Evolutionary conservation across 2,888 invertebrate genomes (phyloP).

Genomic region (Clusia tigrina): DNA sequence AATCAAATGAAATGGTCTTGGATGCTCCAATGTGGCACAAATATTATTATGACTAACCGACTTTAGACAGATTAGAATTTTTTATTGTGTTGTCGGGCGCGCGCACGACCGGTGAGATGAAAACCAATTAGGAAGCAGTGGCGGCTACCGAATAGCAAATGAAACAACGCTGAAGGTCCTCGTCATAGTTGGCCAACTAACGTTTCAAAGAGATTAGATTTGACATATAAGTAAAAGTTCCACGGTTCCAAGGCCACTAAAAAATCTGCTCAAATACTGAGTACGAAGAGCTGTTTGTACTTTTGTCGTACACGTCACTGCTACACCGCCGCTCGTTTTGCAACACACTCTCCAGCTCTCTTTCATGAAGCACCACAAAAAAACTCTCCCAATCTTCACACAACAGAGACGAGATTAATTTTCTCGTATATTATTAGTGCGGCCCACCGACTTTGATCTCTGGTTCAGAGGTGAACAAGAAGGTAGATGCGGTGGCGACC

Average conservation of each 20-base stretch:
- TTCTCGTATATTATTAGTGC: slow-evolving; percentile 62
- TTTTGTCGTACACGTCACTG: slow-evolving; percentile 11
- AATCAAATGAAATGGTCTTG: slow-evolving; percentile 54
- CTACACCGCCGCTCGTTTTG: background rate
- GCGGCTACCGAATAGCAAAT: too few relatives aligned
- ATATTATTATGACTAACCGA: slow-evolving; percentile 44
- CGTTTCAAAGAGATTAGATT: too few relatives aligned
- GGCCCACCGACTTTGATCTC: slow-evolving; percentile 59
- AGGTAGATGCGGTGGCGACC: slow-evolving; percentile 61
- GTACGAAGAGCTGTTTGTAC: slow-evolving; percentile 15
- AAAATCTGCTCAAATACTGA: too few relatives aligned
- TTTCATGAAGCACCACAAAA: background rate
- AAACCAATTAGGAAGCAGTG: background rate
- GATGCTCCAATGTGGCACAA: slow-evolving; percentile 34
- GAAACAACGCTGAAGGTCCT: too few relatives aligned
- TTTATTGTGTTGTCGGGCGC: slow-evolving; percentile 44
- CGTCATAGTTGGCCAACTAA: too few relatives aligned
- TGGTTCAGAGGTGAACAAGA: slow-evolving; percentile 59
- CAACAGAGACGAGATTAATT: slow-evolving; percentile 61
- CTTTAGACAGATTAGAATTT: slow-evolving; percentile 50
- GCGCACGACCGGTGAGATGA: slow-evolving; percentile 25
- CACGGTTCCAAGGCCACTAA: too few relatives aligned
- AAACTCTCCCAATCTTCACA: background rate
- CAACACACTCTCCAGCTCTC: background rate
- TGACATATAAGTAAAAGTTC: too few relatives aligned